These are phyloP conservation scores for Caloenas nicobarica DNA, from an alignment of 2,113 vertebrate genomes.

Conservation along the genomic window DNA sequence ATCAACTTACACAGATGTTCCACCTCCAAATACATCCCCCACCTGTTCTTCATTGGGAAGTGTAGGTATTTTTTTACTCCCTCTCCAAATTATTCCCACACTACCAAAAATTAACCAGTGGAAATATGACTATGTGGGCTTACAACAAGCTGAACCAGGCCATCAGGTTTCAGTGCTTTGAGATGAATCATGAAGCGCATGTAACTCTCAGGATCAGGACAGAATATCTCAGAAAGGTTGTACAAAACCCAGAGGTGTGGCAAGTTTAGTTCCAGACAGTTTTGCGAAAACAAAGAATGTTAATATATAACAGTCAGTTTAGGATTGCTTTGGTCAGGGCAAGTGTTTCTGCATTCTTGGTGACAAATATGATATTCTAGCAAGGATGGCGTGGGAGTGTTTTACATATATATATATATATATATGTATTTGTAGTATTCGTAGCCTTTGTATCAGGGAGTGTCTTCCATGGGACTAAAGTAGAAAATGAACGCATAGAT, in stretches of 20 bases:
- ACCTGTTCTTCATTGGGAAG: neutral
- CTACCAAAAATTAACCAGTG: neutral
- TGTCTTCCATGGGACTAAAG: neutral
- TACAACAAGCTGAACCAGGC: neutral
- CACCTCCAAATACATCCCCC: neutral
- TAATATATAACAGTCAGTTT: neutral
- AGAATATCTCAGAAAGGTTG: neutral
- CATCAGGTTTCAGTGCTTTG: neutral
- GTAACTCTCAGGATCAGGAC: neutral
- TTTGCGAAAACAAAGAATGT: neutral
- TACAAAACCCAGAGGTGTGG: neutral
- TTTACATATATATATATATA: too few species aligned
- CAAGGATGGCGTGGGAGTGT: neutral
- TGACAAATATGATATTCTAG: neutral
- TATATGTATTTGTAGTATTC: neutral
- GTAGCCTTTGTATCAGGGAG: neutral
- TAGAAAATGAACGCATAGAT: neutral
- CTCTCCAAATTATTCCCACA: neutral
- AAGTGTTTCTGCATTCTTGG: neutral
- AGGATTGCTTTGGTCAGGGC: neutral
- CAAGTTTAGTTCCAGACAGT: neutral
- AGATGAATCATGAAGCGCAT: neutral
- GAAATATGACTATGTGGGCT: neutral
- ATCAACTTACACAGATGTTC: neutral
- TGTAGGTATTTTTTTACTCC: fast-evolving